Percentiles rank a stretch among this genome's conserved stretches.
phyloP scores from a whole-genome alignment of 2,888 invertebrate genomes.

The Tenthredo distinguenda region DNA sequence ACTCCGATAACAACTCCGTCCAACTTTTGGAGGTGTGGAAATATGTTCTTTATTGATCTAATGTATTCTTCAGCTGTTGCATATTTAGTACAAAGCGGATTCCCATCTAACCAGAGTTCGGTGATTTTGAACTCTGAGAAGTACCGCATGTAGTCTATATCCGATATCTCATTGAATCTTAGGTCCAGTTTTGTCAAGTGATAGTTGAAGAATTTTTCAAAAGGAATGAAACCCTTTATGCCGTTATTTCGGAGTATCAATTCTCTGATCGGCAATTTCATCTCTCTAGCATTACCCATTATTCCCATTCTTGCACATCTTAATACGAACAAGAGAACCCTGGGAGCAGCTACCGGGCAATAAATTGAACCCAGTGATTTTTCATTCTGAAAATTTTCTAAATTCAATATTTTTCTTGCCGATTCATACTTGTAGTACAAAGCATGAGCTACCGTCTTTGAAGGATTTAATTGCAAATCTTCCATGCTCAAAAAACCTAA shows the following conservation, averaged over 20 bases:
- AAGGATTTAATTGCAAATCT: constrained; percentile 67
- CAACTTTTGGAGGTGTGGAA: constrained; percentile 71
- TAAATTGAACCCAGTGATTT: constrained; percentile 67
- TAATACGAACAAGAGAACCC: constrained; percentile 67
- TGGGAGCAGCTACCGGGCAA: constrained; percentile 70
- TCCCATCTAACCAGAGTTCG: constrained; percentile 75
- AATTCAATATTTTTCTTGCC: constrained; percentile 67
- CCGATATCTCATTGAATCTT: constrained; percentile 69
- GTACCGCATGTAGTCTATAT: constrained; percentile 67
- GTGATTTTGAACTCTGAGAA: constrained; percentile 73
- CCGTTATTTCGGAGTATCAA: constrained; percentile 70
- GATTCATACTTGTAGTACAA: constrained; percentile 68
- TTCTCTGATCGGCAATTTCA: constrained; percentile 69
- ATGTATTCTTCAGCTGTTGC: constrained; percentile 69
- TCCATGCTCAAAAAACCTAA: constrained; percentile 68
- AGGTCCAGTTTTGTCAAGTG: constrained; percentile 71
- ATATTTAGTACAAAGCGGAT: constrained; percentile 72
- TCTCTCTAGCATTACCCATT: constrained; percentile 59
- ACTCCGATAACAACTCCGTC: constrained; percentile 72
- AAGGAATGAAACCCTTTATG: constrained; percentile 63
- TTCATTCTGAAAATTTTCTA: constrained; percentile 72
- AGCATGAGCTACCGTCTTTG: constrained; percentile 64
- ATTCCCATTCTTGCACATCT: constrained; percentile 65
- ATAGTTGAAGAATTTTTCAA: constrained; percentile 71
- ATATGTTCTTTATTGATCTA: constrained; percentile 67